Percentiles rank a stretch among this genome's conserved stretches.
Conservation (phyloP, 2,888 invertebrate species). For the Dryococelus australis region DNA sequence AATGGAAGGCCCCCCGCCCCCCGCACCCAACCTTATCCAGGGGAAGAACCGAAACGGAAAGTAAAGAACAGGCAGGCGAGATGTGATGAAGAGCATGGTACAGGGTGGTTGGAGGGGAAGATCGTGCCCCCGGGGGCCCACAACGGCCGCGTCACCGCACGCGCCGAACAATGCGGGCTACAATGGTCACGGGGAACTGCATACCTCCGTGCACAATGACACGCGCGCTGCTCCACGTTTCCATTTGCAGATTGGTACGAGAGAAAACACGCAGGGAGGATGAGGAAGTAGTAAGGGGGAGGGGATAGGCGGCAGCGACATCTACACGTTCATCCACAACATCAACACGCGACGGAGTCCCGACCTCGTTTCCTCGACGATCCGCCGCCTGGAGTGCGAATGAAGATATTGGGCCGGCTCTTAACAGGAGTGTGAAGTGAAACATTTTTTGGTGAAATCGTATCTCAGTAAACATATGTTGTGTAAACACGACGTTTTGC, state of each 20-base stretch:
- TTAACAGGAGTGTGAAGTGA: too few relatives aligned
- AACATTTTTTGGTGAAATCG: too few relatives aligned
- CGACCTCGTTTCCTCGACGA: too few relatives aligned
- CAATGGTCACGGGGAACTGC: background rate
- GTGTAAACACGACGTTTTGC: too few relatives aligned
- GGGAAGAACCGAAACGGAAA: background rate
- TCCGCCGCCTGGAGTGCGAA: too few relatives aligned
- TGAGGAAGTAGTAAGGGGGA: background rate
- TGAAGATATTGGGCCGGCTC: too few relatives aligned
- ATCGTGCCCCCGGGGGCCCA: background rate
- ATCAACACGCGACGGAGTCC: too few relatives aligned
- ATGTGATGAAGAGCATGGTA: background rate
- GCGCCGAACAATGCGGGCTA: background rate
- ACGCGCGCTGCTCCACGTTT: background rate
- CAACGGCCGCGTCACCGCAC: too few relatives aligned
- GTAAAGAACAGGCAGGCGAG: slow-evolving; percentile 2
- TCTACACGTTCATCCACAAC: too few relatives aligned
- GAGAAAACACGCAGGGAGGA: background rate
- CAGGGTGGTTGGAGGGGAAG: background rate
- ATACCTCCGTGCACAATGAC: background rate
- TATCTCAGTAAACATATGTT: too few relatives aligned
- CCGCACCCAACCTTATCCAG: background rate
- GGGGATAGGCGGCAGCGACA: too few relatives aligned
- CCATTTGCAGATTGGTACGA: background rate
- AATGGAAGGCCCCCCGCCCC: background rate